Evolutionary conservation across 2,113 vertebrate genomes (phyloP).

Genomic region (Perccottus glenii): DNA sequence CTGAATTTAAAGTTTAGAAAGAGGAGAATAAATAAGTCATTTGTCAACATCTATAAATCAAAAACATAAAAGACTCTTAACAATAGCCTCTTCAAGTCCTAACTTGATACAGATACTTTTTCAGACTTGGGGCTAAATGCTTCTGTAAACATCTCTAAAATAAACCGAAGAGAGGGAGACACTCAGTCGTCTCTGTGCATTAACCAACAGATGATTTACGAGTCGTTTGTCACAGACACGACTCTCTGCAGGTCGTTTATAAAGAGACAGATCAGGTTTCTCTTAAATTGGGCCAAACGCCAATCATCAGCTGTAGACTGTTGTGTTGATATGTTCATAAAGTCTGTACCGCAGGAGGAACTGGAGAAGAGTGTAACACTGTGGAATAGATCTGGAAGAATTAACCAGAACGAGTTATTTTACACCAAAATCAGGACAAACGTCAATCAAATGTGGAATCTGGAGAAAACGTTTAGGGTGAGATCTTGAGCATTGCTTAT

Average conservation of each 20-base stretch:
- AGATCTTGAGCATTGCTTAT: no score
- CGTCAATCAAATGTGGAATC: background rate
- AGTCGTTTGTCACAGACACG: no score
- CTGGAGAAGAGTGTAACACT: background rate
- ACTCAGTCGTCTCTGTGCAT: background rate
- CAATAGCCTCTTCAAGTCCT: background rate
- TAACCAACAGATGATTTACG: background rate
- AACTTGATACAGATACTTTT: background rate
- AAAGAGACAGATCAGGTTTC: background rate
- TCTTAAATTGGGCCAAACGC: background rate
- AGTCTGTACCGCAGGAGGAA: background rate
- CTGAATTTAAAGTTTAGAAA: no score
- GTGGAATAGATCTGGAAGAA: background rate
- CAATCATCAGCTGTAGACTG: background rate
- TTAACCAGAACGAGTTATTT: background rate
- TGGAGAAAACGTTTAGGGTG: no score
- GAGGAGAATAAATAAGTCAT: background rate
- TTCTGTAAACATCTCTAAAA: background rate
- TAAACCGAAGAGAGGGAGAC: background rate
- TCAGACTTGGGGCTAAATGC: background rate
- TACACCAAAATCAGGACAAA: constrained; percentile 9
- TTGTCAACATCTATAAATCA: background rate
- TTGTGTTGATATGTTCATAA: background rate
- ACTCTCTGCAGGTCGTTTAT: background rate
- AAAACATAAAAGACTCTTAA: background rate